phyloP scores from a whole-genome alignment of 2,797 vertebrate genomes.

The Eupleurogrammus muticus region DNA sequence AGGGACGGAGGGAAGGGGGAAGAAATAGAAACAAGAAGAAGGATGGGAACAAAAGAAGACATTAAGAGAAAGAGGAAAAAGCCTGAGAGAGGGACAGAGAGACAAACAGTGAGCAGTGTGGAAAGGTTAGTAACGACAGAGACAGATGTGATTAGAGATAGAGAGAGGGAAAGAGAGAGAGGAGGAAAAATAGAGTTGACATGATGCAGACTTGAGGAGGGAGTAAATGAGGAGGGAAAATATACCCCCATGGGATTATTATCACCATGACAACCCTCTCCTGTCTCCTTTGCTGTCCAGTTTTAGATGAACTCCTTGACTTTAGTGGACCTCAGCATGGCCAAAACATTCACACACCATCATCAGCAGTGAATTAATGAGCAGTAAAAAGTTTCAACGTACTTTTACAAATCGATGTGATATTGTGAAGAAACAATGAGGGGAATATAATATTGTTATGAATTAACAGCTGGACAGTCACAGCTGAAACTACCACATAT shows the following conservation, averaged over 20 bases:
- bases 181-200: conserved; percentile 56
- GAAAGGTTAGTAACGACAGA: conserved; percentile 44
- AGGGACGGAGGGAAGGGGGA: conserved; percentile 62
- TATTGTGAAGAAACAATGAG: background rate
- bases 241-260: conserved; percentile 63
- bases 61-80: conserved; percentile 47
- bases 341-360: conserved; percentile 25
- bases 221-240: conserved; percentile 58
- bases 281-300: conserved; percentile 69
- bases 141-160: conserved; percentile 32
- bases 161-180: background rate
- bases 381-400: background rate
- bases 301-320: conserved; percentile 64
- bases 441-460: conserved; percentile 14
- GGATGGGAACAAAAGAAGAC: conserved; percentile 62
- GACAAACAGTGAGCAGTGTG: conserved; percentile 33
- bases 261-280: conserved; percentile 77
- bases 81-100: conserved; percentile 40
- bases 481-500: conserved; percentile 24
- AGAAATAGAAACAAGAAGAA: conserved; percentile 55
- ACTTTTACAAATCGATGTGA: conserved; percentile 14
- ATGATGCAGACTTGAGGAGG: conserved; percentile 60
- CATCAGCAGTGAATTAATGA: conserved; percentile 26
- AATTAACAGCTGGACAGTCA: conserved; percentile 38
- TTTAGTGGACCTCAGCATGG: conserved; percentile 39